Evolutionary conservation across 2,888 invertebrate species (phyloP).

Genomic region (Danaus chrysippus): DNA sequence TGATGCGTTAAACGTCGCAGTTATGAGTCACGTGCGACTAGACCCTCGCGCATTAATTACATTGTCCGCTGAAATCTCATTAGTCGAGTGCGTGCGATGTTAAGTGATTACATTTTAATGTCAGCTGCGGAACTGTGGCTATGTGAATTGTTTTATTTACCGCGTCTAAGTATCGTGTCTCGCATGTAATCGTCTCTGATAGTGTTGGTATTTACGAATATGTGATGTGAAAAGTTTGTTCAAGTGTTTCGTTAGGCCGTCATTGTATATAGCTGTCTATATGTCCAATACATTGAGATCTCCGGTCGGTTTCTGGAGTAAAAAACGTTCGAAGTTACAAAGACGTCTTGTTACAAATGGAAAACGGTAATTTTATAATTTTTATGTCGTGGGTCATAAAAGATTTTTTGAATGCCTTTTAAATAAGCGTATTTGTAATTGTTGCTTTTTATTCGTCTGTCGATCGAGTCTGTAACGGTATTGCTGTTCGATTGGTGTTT

Average conservation of each 20-base stretch:
- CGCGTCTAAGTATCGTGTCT: slow-evolving; percentile 48
- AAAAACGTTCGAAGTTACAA: slow-evolving; percentile 62
- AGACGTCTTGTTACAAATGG: slow-evolving; percentile 66
- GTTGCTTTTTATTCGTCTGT: slow-evolving; percentile 3
- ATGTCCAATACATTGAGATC: slow-evolving; percentile 65
- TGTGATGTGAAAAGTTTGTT: slow-evolving; percentile 39
- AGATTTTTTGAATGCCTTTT: neutral
- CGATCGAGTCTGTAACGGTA: slow-evolving; percentile 11
- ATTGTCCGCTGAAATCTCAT: slow-evolving; percentile 72
- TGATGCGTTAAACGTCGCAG: slow-evolving; percentile 54
- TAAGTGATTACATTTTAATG: slow-evolving; percentile 74
- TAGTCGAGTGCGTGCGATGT: slow-evolving; percentile 72
- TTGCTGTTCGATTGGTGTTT: neutral
- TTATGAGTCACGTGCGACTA: slow-evolving; percentile 67
- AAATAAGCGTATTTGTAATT: neutral
- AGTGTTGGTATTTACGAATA: slow-evolving; percentile 47
- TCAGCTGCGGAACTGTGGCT: slow-evolving; percentile 44
- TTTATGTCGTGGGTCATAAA: slow-evolving; percentile 31
- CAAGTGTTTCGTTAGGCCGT: slow-evolving; percentile 47
- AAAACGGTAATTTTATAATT: slow-evolving; percentile 59
- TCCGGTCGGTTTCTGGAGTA: slow-evolving; percentile 67
- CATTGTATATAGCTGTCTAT: slow-evolving; percentile 36
- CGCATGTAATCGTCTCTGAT: slow-evolving; percentile 53
- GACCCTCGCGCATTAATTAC: slow-evolving; percentile 65
- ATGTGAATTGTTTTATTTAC: slow-evolving; percentile 57